Evolutionary conservation across 2,797 vertebrate species (phyloP).

Genomic region (Leptatherina wallacei): DNA sequence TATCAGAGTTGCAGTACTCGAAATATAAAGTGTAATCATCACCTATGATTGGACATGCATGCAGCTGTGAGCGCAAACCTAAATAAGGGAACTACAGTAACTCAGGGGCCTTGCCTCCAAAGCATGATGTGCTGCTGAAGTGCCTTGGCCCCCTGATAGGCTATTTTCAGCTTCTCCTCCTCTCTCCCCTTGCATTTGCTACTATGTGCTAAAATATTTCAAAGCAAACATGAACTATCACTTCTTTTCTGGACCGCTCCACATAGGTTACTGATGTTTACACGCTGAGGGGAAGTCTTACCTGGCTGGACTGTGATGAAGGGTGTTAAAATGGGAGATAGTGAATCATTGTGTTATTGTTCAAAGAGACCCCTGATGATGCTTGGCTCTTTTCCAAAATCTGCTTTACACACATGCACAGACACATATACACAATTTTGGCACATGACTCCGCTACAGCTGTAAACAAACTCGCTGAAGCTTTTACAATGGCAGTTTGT

Average conservation of each 20-base stretch:
- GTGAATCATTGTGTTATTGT: constrained; percentile 72
- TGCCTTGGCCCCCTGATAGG: constrained; percentile 35
- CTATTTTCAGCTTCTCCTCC: constrained; percentile 64
- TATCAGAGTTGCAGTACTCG: constrained; percentile 3
- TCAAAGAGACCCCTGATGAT: constrained; percentile 52
- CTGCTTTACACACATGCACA: constrained; percentile 12
- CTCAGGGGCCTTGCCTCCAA: constrained; percentile 24
- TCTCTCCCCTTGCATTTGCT: constrained; percentile 28
- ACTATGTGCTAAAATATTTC: constrained; percentile 49
- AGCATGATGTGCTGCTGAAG: constrained; percentile 40
- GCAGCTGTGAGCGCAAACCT: constrained; percentile 22
- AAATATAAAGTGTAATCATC: background rate
- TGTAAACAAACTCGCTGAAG: constrained; percentile 23
- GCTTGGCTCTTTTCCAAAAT: constrained; percentile 55
- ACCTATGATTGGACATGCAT: constrained; percentile 9
- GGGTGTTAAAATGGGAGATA: constrained; percentile 56
- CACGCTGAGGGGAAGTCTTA: constrained; percentile 58
- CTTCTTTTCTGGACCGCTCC: constrained; percentile 43
- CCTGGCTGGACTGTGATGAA: constrained; percentile 11
- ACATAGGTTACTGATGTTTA: constrained; percentile 60
- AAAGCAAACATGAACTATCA: constrained; percentile 71
- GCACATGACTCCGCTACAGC: background rate
- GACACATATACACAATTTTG: constrained; percentile 17
- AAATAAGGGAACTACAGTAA: constrained; percentile 29
- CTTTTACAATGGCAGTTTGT: constrained; percentile 29